Base-by-base conservation (phyloP, 2,888 invertebrate species). In the Aporophyla nigra region DNA sequence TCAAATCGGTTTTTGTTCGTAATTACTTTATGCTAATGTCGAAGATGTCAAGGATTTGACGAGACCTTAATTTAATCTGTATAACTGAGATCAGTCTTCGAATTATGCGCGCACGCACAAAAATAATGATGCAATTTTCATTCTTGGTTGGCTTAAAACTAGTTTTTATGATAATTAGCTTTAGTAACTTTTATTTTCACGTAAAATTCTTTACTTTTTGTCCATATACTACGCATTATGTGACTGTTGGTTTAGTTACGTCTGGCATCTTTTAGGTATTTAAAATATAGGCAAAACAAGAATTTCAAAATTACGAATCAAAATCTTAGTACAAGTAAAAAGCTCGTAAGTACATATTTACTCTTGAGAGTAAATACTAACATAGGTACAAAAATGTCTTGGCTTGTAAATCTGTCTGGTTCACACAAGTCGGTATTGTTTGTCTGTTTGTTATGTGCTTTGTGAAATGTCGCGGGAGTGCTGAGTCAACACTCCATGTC, bases 41-140 rank as follows among this genome's bases (percentile, higher is more conserved):
- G 71, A 83, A 71, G 69, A 77, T 84, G 84, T 81, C 87, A 90
- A 86, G 88, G 87, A 86, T 83, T 89, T 87, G 87, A 90, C 90
- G 89, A 91, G 91, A 91, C 82, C 86, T 82, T 76, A 88, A 90
- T 89, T 79, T 78, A 72, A 84, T 81, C 73, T 59, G 69, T 84
- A 74, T 83, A 69, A 71, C 86, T 71, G 43, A 82, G 76, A 83
- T 71, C 33, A 69, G 58, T 49, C 54, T 61, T 71, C 10, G 33
- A 77, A 76, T 54, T 68, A 77, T 68, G 65, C 71, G 59, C 67
- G 56, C 54, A 70, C 67, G 78, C 67, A 86, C 19, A 59, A 69
- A 33, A 65, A 51, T 82, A 82, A 75, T 75, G 58, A 82, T 61
- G 82, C 53, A 61, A 82, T 82, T 81, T 81, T 81, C 63, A 54